Base-by-base conservation (phyloP, 2,888 invertebrate genomes). In the Calameuta pallipes region DNA sequence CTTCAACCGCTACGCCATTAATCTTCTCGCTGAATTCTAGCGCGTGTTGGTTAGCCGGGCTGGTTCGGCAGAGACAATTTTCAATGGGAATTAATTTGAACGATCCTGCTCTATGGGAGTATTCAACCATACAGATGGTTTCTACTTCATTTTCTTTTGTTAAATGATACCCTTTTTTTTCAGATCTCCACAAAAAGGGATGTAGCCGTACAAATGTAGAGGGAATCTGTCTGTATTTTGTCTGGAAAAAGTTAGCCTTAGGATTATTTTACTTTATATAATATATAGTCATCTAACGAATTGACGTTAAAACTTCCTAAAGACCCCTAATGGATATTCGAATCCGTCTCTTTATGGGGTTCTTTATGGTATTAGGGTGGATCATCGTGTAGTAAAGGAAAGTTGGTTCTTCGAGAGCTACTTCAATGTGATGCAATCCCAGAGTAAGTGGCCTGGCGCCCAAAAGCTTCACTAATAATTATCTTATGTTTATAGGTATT, bases 401-500 rank as follows among this genome's bases (percentile, higher is more conserved):
- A 71, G 71, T 71, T 71, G 31, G 31, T 71, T 71, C 33, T 71
- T 71, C 3, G 71, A 71, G 71, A 23, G 71, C 13, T 34, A 71
- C 71, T 71, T 34, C 13, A 71, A 71, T 23, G 30, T 71, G 71
- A 71, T 71, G 71, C 71, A 71, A 71, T 71, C 9, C 31, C 31
- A 9, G 31, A 71, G 71, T 34, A 34, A 71, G 33, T 31, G 71
- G 31, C 71, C 31, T 34, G 71, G 71, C 71, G 71, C 34, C 71
- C 71, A 34, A 13, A 34, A 71, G 71, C 71, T 71, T 31, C 34
- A 12, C 33, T 71, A 71, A 71, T 71, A 71, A 71, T 71, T 71
- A 71, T 71, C 71, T 71, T 34, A 6, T 33, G 31, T 12, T 71
- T 71, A 71, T 56, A 56, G 56, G 9, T 23, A 56, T 23, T 56